phyloP scores from a whole-genome alignment of 2,888 invertebrate species.

The Philereme transversata region DNA sequence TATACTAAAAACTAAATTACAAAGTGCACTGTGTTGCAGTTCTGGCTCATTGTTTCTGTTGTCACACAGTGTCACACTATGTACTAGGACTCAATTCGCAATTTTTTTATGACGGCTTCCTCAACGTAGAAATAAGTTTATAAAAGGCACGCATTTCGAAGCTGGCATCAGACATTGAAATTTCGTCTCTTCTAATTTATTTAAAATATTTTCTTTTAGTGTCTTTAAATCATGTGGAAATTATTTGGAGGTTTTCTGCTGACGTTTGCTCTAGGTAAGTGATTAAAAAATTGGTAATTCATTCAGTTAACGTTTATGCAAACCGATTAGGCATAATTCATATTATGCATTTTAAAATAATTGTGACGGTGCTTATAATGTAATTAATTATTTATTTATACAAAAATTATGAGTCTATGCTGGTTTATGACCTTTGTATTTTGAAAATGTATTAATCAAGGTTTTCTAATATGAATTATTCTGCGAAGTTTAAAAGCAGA shows the following conservation, averaged over 20 bases:
- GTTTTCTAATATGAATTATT: too few species aligned
- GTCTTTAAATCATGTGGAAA: slow-evolving; percentile 6
- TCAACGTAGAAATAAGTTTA: slow-evolving; percentile 11
- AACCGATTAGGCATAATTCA: too few species aligned
- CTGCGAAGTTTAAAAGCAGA: too few species aligned
- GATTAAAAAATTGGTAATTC: not conserved
- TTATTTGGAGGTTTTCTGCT: slow-evolving; percentile 1
- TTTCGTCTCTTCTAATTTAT: not conserved
- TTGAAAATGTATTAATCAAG: too few species aligned
- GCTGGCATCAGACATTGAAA: not conserved
- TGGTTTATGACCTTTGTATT: too few species aligned
- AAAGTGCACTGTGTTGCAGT: too few species aligned
- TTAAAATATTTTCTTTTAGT: not conserved
- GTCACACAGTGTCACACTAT: slow-evolving; percentile 8
- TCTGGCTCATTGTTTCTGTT: not conserved
- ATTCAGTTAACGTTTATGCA: too few species aligned
- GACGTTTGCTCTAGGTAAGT: slow-evolving; percentile 11
- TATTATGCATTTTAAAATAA: too few species aligned
- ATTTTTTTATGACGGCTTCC: slow-evolving; percentile 6
- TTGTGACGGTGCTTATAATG: too few species aligned
- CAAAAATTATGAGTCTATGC: too few species aligned
- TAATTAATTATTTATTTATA: too few species aligned
- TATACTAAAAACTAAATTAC: too few species aligned
- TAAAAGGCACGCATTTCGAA: slow-evolving; percentile 5
- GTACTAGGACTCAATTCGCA: slow-evolving; percentile 5